These are phyloP conservation scores for Ceratoteleas bidentatus DNA, from an alignment of 1,140 invertebrate species.

Conservation along the genomic window DNA sequence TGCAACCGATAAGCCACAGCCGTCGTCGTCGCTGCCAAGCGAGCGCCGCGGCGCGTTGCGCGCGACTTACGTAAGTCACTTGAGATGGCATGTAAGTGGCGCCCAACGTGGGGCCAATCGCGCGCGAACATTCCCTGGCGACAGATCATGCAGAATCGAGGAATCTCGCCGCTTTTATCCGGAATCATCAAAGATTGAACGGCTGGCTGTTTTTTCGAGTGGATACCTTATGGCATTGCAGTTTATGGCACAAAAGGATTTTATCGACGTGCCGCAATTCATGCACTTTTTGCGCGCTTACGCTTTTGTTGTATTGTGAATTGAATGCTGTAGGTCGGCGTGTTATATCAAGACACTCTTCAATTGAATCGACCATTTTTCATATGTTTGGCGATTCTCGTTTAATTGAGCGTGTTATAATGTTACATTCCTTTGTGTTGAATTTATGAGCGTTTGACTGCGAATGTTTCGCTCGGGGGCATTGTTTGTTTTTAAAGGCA, in stretches of 20 bases:
- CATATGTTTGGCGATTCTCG: not conserved
- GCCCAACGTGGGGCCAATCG: slow-evolving; percentile 16
- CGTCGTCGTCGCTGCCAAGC: slow-evolving; percentile 29
- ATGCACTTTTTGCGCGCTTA: slow-evolving; percentile 26
- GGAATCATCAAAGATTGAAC: slow-evolving; percentile 46
- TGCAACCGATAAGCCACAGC: slow-evolving; percentile 23
- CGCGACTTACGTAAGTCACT: slow-evolving; percentile 38
- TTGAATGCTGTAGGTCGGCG: slow-evolving; percentile 21
- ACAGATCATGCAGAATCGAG: slow-evolving; percentile 29
- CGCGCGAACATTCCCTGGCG: slow-evolving; percentile 14
- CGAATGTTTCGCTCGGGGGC: too few species aligned
- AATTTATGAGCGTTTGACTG: too few species aligned
- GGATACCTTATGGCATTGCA: slow-evolving; percentile 32
- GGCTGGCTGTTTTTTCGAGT: slow-evolving; percentile 47
- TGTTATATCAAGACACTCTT: slow-evolving; percentile 31
- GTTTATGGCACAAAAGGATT: slow-evolving; percentile 49
- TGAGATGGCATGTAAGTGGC: slow-evolving; percentile 39
- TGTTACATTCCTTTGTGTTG: too few species aligned
- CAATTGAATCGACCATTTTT: slow-evolving; percentile 16
- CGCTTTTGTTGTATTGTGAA: slow-evolving; percentile 41
- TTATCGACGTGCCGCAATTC: slow-evolving; percentile 38
- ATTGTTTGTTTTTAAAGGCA: too few species aligned
- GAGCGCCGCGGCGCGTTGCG: slow-evolving; percentile 1
- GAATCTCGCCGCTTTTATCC: slow-evolving; percentile 31
- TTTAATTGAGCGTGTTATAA: too few species aligned